Conservation (phyloP, 2,113 vertebrate species). For the Chitala chitala region DNA sequence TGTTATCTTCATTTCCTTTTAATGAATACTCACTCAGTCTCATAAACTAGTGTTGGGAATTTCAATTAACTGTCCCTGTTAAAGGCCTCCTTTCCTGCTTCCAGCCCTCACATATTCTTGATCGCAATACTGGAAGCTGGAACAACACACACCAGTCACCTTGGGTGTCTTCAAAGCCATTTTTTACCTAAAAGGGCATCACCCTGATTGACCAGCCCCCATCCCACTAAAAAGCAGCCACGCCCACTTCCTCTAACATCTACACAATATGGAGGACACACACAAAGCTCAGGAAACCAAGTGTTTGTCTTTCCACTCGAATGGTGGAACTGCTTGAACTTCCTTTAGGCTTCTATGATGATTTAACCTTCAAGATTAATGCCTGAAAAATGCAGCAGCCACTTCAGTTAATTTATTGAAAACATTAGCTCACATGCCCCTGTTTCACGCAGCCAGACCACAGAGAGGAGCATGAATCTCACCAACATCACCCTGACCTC, state of each 20-base stretch:
- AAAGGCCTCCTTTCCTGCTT: background rate
- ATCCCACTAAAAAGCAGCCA: background rate
- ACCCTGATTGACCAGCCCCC: background rate
- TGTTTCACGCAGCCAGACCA: slow-evolving; percentile 26
- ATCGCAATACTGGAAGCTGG: background rate
- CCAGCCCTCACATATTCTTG: background rate
- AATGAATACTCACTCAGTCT: slow-evolving; percentile 30
- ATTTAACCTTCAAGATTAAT: slow-evolving; percentile 33
- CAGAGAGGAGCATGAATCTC: slow-evolving; percentile 16
- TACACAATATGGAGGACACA: slow-evolving; percentile 10
- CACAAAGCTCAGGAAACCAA: background rate
- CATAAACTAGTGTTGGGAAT: slow-evolving; percentile 22
- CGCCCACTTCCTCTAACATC: slow-evolving; percentile 1
- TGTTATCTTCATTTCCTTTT: slow-evolving; percentile 40
- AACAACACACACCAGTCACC: background rate
- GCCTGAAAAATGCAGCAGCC: slow-evolving; percentile 4
- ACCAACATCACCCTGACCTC: background rate
- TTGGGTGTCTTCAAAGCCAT: no score
- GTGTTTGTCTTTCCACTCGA: slow-evolving; percentile 31
- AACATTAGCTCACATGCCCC: background rate
- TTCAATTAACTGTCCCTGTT: background rate
- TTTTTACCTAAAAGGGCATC: background rate
- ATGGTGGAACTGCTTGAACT: slow-evolving; percentile 28
- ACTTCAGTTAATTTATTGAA: slow-evolving; percentile 24
- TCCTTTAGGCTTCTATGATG: slow-evolving; percentile 20